Percentiles rank a stretch among this genome's conserved stretches.
phyloP scores from a whole-genome alignment of 2,797 vertebrate species.

The Falco columbarius region DNA sequence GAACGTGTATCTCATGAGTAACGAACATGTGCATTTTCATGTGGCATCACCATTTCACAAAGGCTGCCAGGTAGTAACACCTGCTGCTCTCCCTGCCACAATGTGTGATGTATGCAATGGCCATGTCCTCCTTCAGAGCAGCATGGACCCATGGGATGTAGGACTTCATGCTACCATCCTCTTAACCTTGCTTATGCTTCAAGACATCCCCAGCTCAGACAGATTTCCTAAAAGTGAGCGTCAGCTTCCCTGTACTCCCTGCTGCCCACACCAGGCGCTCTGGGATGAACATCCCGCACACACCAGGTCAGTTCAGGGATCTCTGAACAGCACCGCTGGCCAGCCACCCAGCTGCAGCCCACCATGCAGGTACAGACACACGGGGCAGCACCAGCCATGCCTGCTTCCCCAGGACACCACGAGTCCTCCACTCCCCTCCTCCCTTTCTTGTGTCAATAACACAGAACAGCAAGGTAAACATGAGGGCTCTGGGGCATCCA shows the following conservation, averaged over 20 bases:
- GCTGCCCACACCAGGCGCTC: not conserved
- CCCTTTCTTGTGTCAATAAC: not conserved
- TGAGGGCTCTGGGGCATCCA: not conserved
- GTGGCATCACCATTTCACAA: not conserved
- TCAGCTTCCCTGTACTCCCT: not conserved
- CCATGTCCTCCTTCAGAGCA: not conserved
- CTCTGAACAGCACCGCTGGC: not conserved
- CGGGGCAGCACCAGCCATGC: not conserved
- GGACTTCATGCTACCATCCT: not conserved
- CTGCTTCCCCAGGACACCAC: not conserved
- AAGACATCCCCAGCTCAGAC: not conserved
- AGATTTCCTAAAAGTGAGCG: not conserved
- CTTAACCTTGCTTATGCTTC: not conserved
- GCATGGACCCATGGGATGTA: fast-evolving
- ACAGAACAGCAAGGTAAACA: not conserved
- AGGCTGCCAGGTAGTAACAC: not conserved
- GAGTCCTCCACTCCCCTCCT: not conserved
- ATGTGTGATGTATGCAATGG: not conserved
- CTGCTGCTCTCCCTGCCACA: not conserved
- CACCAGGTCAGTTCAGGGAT: not conserved
- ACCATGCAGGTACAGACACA: not conserved
- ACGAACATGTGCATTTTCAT: not conserved
- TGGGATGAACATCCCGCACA: not conserved
- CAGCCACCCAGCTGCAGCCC: not conserved
- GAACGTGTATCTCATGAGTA: not conserved